Evolutionary conservation across 92 coral and sea anemone species (phyloP).

Genomic region (Porites evermanni): DNA sequence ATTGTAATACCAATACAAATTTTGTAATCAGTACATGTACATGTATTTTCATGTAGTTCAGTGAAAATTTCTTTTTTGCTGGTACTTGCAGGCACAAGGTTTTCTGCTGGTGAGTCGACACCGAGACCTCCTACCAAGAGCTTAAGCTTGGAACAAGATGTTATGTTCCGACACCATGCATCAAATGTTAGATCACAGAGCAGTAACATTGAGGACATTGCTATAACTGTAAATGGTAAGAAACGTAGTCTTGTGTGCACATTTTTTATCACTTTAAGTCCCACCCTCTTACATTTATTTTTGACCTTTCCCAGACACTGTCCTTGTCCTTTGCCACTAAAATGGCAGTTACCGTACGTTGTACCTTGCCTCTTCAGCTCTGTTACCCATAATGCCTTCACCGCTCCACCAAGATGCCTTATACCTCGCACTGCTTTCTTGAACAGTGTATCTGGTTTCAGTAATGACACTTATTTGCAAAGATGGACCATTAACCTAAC

Average conservation of each 20-base stretch:
- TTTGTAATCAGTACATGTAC: neutral
- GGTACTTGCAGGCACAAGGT: conserved; percentile 10
- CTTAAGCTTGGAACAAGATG: conserved; percentile 14
- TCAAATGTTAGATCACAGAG: conserved; percentile 19
- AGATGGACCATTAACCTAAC: too few species aligned
- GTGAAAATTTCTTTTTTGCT: neutral
- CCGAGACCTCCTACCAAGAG: neutral
- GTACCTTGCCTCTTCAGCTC: too few species aligned
- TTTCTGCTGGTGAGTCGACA: neutral
- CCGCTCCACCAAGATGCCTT: too few species aligned
- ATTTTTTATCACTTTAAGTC: neutral
- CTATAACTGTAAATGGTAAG: conserved; percentile 25
- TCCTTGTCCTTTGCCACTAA: too few species aligned
- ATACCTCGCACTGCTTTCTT: too few species aligned
- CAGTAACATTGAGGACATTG: conserved; percentile 4
- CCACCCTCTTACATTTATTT: too few species aligned
- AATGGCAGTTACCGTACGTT: too few species aligned
- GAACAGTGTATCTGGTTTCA: too few species aligned
- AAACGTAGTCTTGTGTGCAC: neutral
- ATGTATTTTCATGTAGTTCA: neutral
- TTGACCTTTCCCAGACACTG: too few species aligned
- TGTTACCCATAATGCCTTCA: too few species aligned
- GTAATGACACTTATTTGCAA: too few species aligned
- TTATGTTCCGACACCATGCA: conserved; percentile 16
- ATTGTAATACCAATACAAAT: too few species aligned